Evolutionary conservation across 1,140 invertebrate genomes (phyloP).

Genomic region (Streblospio benedicti): DNA sequence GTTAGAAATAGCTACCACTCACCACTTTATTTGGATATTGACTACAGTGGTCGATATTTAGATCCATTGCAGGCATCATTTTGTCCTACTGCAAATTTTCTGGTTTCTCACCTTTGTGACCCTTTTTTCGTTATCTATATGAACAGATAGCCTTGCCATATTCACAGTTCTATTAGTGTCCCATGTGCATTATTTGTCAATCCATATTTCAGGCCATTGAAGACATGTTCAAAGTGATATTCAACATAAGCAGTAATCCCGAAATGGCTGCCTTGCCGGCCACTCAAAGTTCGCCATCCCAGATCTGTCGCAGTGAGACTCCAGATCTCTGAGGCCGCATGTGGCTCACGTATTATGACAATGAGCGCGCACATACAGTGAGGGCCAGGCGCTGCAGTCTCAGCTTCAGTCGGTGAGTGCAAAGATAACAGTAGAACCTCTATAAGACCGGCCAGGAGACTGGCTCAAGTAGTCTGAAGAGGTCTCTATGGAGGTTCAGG

Average conservation of each 20-base stretch:
- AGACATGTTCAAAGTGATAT: constrained; percentile 76
- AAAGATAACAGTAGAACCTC: constrained; percentile 8
- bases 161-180: too few species aligned
- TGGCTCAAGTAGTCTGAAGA: too few species aligned
- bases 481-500: too few species aligned
- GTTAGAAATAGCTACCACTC: too few species aligned
- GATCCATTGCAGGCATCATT: too few species aligned
- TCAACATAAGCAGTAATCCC: constrained; percentile 53
- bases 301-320: constrained; percentile 60
- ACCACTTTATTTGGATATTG: too few species aligned
- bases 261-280: constrained; percentile 14
- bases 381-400: constrained; percentile 76
- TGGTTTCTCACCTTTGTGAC: too few species aligned
- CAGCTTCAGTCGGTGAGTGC: constrained; percentile 74
- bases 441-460: background rate
- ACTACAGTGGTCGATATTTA: too few species aligned
- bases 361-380: constrained; percentile 68
- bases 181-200: constrained; percentile 9
- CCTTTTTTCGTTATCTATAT: too few species aligned
- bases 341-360: constrained; percentile 84
- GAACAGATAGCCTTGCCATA: too few species aligned
- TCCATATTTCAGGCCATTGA: constrained; percentile 41
- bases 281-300: constrained; percentile 51
- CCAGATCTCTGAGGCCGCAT: constrained; percentile 72
- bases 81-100: too few species aligned